Evolutionary conservation across 2,113 vertebrate genomes (phyloP), one percentile per base, ranked within the genome.

Genomic region (Plectropomus leopardus): DNA sequence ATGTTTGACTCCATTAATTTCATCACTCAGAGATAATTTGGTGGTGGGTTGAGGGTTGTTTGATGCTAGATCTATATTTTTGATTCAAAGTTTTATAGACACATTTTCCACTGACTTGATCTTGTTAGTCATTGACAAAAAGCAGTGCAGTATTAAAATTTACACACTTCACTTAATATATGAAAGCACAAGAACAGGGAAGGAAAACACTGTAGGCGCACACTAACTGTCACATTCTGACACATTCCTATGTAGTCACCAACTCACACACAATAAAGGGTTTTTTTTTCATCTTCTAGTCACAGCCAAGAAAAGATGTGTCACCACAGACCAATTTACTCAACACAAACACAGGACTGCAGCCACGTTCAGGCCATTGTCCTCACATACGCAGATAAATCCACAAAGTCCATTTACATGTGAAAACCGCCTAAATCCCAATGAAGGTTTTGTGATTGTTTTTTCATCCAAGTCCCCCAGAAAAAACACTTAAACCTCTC

Each of bases 401-500:
- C 69, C 69, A 51, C 10, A 53, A 51, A 26, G 21, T 21, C 21
- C 2, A 59, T 67, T 44, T 51, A 59, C 0, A 0, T 23, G 16
- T 53, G 11, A n/a, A 45, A 53, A 61, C 16, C 26, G 36, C 21
- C 26, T 34, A 16, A 53, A 26, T 60, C 47, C 2, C 16, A 21
- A n/a, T 3, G 7, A 8, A 32, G 45, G 26, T 26, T 67, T 69
- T 69, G 48, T 63, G n/a, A 69, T 44, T 36, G 30, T 16, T 58
- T 53, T 47, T 63, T 50, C 4, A 1, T 50, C 42, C 32, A 72
- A 23, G 60, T 72, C 28, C 65, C 36, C 13, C 1, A 57, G 59
- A 4, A 74, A n/a, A 66, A 65, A 42, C 65, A 53, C 54, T 60
- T 58, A 26, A 59, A 51, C 70, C 14, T 76, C 26, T 47, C 16